A percentile compares a stretch with the other conserved stretches of the same genome.
These are phyloP conservation scores for Zonitis immaculata DNA, from an alignment of 2,888 invertebrate species.

Conservation along the genomic window DNA sequence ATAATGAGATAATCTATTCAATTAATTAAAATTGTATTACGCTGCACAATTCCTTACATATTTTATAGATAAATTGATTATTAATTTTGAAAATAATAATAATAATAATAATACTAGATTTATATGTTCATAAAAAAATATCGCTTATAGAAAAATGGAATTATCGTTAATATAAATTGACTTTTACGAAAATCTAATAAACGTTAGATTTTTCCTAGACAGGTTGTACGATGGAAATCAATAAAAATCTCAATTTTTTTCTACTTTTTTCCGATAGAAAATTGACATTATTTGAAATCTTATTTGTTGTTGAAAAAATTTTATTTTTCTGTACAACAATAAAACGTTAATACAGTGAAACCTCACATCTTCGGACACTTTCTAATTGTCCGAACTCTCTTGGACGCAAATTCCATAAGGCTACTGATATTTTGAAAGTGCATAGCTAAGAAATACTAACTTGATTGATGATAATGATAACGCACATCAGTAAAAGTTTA, in stretches of 20 bases:
- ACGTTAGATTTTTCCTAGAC: not conserved
- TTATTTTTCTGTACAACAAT: too few relatives aligned
- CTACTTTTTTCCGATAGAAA: not conserved
- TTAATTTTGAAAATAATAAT: constrained; percentile 13
- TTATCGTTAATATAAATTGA: not conserved
- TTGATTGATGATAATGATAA: too few relatives aligned
- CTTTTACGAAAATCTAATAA: not conserved
- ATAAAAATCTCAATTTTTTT: not conserved
- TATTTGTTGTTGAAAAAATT: too few relatives aligned
- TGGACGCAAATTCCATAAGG: too few relatives aligned
- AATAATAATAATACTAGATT: not conserved
- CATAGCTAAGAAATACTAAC: too few relatives aligned
- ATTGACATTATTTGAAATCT: too few relatives aligned
- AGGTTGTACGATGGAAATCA: not conserved
- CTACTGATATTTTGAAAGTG: too few relatives aligned
- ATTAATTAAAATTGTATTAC: constrained; percentile 19
- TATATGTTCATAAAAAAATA: not conserved
- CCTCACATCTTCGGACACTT: too few relatives aligned
- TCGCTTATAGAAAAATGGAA: not conserved
- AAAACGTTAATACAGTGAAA: too few relatives aligned
- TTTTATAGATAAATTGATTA: constrained; percentile 6
- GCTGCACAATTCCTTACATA: constrained; percentile 16
- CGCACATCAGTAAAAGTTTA: too few relatives aligned
- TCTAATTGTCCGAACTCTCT: too few relatives aligned
- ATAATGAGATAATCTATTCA: constrained; percentile 12